Evolutionary conservation across 2,113 vertebrate species (phyloP).

Genomic region (Ranitomeya variabilis): DNA sequence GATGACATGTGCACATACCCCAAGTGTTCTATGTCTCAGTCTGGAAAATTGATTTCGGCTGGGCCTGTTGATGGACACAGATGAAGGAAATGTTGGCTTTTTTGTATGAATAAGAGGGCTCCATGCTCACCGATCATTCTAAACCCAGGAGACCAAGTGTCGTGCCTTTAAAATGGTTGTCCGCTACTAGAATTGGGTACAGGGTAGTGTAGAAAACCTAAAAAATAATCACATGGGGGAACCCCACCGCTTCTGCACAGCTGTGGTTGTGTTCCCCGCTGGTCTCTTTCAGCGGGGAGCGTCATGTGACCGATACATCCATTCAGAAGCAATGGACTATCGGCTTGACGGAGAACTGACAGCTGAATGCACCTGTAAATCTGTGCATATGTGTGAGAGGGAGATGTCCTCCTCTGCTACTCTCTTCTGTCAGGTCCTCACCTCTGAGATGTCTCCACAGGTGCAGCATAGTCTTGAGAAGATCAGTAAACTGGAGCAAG

Average conservation of each 20-base stretch:
- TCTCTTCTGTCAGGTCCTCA: constrained; percentile 44
- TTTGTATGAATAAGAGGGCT: background rate
- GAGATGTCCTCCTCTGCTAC: background rate
- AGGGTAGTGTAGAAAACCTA: too few species aligned
- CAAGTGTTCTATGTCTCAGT: too few species aligned
- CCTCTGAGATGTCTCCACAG: constrained; percentile 68
- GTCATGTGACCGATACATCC: too few species aligned
- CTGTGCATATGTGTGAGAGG: background rate
- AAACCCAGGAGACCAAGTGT: background rate
- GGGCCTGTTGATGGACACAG: background rate
- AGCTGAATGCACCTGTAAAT: background rate
- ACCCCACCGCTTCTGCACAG: too few species aligned
- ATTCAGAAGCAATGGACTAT: too few species aligned
- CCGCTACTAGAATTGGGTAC: too few species aligned
- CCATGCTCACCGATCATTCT: background rate
- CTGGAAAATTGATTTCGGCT: background rate
- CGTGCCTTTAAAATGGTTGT: too few species aligned
- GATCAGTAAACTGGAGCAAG: constrained; percentile 94
- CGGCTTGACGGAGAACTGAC: background rate
- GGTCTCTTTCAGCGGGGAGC: too few species aligned
- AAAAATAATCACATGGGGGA: too few species aligned
- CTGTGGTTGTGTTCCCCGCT: too few species aligned
- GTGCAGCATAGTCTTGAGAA: constrained; percentile 97
- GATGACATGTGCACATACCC: too few species aligned
- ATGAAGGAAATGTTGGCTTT: background rate